phyloP scores from a whole-genome alignment of 1,140 invertebrate genomes.

The Galleria mellonella region DNA sequence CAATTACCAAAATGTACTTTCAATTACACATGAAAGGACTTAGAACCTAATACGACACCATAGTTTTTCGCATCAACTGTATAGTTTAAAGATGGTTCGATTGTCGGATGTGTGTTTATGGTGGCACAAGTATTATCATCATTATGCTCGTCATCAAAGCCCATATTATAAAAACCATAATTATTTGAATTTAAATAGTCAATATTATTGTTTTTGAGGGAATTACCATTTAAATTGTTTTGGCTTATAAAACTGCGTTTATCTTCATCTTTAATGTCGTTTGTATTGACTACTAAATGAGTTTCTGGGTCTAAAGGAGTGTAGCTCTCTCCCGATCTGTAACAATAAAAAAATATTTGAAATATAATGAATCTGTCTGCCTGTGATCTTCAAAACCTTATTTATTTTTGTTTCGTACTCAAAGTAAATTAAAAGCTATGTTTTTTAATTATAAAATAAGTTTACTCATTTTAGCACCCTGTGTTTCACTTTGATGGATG shows the following conservation, averaged over 20 bases:
- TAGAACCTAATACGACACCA: conserved; percentile 10
- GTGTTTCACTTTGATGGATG: too few species aligned
- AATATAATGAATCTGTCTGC: too few species aligned
- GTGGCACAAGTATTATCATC: background rate
- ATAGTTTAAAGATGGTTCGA: conserved; percentile 20
- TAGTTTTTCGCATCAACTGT: conserved; percentile 14
- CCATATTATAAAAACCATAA: conserved; percentile 7
- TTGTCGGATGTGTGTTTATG: conserved; percentile 9
- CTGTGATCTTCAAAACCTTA: too few species aligned
- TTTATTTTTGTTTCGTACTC: too few species aligned
- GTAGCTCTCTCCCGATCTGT: too few species aligned
- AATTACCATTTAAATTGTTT: background rate
- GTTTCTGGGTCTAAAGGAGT: too few species aligned
- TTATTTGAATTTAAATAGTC: too few species aligned
- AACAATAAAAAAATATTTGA: too few species aligned
- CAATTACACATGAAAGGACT: conserved; percentile 19
- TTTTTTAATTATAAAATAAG: too few species aligned
- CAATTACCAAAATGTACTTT: background rate
- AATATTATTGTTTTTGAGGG: background rate
- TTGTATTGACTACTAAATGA: background rate
- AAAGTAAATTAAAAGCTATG: too few species aligned
- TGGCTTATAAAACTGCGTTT: background rate
- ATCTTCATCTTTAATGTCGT: background rate
- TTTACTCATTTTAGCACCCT: too few species aligned
- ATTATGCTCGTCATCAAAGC: conserved; percentile 8